Base-by-base conservation (phyloP, 2,113 vertebrate species). In the Platichthys stellatus region DNA sequence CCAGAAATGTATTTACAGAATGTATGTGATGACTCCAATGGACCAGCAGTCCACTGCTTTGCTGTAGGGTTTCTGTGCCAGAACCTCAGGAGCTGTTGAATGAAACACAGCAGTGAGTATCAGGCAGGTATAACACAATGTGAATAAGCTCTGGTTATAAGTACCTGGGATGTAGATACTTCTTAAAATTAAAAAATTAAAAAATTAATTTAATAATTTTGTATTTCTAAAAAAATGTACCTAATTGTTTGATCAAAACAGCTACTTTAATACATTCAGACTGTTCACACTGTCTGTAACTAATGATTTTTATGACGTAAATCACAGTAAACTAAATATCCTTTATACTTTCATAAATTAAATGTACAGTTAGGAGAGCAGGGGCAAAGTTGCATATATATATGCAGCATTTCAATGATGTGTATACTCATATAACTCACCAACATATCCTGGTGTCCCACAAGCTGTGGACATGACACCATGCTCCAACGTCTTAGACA, bases 41-140 rank as follows among this genome's bases (percentile, higher is more conserved):
- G 97, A 98, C 97, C 97, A 99, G 94, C 97, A 99, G 82, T 99
- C 97, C 70, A 99, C 97, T 0, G 97, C 95, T 90, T 98, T 98
- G 90, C 95, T 98, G 91, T 99, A 98, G 0, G 97, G 97, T 68
- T 96, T 97, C 94, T 97, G 97, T 9, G 96, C 94, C 47, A 99
- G 88, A 73, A 99, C 97, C 58, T 99, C 97, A 0, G 97, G 97
- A 69, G 97, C 97, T 99, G 88, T 51, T 68, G 76, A 47, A 80
- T 73, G 20, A 68, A 72, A 87, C 80, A 84, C 59, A 86, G 3
- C 17, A 38, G 17, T 26, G 9, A 13, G 11, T 56, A 13, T 67
- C 5, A 60, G 4, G 21, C 15, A 61, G 45, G 24, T 47, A 31
- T 47, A 31, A 31, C 53, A 31, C 18, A 51, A 28, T 14, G 13